phyloP scores from a whole-genome alignment of 2,797 vertebrate species.

The Chloroceryle inda region DNA sequence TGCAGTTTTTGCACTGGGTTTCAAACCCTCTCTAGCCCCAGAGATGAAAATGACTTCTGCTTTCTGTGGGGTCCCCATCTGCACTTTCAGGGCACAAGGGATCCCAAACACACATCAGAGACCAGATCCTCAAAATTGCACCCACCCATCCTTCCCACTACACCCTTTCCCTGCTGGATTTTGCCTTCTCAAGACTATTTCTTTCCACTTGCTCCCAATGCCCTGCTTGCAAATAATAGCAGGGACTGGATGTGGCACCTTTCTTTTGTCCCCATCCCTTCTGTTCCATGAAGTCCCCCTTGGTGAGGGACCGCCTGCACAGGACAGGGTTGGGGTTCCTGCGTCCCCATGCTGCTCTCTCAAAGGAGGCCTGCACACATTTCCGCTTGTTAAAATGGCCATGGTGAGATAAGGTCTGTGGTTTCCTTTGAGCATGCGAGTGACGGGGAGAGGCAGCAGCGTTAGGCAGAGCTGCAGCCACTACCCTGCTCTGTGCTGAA shows the following conservation, averaged over 20 bases:
- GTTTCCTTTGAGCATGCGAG: slow-evolving; percentile 49
- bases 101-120: not conserved
- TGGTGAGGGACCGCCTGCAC: rapidly evolving
- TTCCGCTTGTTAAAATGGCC: slow-evolving; percentile 59
- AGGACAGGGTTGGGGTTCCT: rapidly evolving
- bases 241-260: rapidly evolving
- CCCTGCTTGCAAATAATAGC: rapidly evolving
- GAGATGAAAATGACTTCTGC: not conserved
- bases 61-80: not conserved
- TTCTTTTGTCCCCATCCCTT: rapidly evolving
- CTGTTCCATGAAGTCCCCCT: rapidly evolving
- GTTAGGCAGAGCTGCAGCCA: not conserved
- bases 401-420: slow-evolving; percentile 59
- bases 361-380: rapidly evolving
- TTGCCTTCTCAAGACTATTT: not conserved
- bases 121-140: rapidly evolving
- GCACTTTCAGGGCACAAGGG: rapidly evolving
- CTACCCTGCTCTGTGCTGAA: not conserved
- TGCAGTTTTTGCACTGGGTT: not conserved
- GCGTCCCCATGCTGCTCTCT: not conserved
- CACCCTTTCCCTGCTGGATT: not conserved
- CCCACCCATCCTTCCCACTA: rapidly evolving
- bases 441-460: not conserved
- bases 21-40: rapidly evolving
- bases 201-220: not conserved